Conservation (phyloP, 2,888 invertebrate species). For the Caenorhabditis sp. region DNA sequence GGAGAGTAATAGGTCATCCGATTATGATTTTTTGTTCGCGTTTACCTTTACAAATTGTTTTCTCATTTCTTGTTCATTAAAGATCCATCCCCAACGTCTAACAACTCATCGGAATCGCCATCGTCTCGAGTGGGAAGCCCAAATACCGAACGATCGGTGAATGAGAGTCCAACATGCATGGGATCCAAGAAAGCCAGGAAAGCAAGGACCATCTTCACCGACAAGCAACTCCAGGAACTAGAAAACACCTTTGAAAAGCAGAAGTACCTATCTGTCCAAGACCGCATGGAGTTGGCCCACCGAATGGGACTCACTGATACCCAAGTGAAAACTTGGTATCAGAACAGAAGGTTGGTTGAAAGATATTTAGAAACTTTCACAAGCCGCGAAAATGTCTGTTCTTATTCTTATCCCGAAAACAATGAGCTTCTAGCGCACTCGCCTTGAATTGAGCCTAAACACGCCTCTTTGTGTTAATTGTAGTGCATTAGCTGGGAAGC, state of each 20-base stretch:
- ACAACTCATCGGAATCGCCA: constrained; percentile 60
- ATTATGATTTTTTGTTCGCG: constrained; percentile 45
- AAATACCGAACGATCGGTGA: constrained; percentile 48
- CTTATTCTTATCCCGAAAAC: constrained; percentile 42
- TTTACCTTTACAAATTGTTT: constrained; percentile 50
- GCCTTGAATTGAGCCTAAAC: constrained; percentile 67
- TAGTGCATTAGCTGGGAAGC: constrained; percentile 67
- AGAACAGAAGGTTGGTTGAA: constrained; percentile 90
- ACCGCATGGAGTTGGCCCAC: constrained; percentile 97
- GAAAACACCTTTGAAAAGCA: constrained; percentile 81
- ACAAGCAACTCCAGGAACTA: constrained; percentile 87
- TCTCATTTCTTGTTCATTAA: constrained; percentile 23
- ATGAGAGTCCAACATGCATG: constrained; percentile 66
- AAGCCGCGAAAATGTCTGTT: background rate
- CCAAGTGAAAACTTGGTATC: constrained; percentile 99
- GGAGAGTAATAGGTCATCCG: constrained; percentile 64
- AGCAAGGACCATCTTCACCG: constrained; percentile 91
- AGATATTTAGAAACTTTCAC: background rate
- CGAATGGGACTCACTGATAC: constrained; percentile 94
- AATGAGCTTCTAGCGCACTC: constrained; percentile 44
- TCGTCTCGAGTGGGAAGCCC: constrained; percentile 53
- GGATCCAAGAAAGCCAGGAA: constrained; percentile 82
- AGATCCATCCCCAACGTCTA: constrained; percentile 63
- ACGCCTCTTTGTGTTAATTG: constrained; percentile 72
- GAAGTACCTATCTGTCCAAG: constrained; percentile 84